Evolutionary conservation across 2,113 vertebrate genomes (phyloP).

Genomic region (Kobus ellipsiprymnus): DNA sequence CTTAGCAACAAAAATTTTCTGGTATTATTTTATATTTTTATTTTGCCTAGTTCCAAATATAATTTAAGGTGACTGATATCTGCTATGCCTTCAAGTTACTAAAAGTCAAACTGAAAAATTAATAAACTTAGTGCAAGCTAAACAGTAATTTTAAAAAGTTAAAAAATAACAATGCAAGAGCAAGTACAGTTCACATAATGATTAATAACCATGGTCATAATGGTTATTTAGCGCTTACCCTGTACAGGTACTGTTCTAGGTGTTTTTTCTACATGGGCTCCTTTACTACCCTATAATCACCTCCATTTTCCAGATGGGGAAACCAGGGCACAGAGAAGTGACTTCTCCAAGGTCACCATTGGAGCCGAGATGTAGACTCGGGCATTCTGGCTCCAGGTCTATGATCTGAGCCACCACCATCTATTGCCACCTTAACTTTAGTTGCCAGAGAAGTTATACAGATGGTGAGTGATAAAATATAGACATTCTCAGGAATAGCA

Average conservation of each 20-base stretch:
- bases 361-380: not conserved
- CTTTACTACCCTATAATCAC: not conserved
- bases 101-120: not conserved
- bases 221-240: not conserved
- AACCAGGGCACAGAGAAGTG: not conserved
- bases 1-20: not conserved
- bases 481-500: not conserved
- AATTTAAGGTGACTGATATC: not conserved
- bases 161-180: not conserved
- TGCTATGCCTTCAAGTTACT: not conserved
- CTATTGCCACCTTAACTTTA: not conserved
- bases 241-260: not conserved
- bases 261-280: not conserved
- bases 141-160: not conserved
- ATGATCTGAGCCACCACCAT: not conserved
- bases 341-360: not conserved
- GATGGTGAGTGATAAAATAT: not conserved
- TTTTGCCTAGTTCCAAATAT: not conserved
- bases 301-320: not conserved
- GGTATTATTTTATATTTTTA: not conserved
- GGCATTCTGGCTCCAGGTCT: not conserved
- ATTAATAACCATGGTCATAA: not conserved
- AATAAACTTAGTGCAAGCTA: not conserved
- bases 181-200: not conserved
- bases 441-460: not conserved